These are phyloP conservation scores for Lerista edwardsae DNA, from an alignment of 2,797 vertebrate genomes.

Conservation along the genomic window DNA sequence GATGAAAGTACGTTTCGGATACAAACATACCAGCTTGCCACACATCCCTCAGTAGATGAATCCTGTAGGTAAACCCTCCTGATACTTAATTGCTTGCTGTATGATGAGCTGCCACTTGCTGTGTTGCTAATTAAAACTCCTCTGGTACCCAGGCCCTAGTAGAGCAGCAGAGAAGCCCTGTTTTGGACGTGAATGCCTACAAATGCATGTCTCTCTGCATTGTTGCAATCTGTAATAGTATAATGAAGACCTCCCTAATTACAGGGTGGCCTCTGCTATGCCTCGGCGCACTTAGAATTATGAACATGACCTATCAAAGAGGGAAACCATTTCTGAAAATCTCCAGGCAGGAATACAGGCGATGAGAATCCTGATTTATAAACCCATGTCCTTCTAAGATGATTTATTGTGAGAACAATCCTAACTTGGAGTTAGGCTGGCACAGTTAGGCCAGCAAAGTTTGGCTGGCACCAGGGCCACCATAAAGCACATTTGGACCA, in stretches of 20 bases:
- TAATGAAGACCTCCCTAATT: not conserved
- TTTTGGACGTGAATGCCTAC: not conserved
- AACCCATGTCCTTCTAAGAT: constrained; percentile 20
- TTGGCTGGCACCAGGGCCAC: too few relatives aligned
- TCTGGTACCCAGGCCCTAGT: not conserved
- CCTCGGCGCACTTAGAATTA: not conserved
- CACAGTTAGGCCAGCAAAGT: too few relatives aligned
- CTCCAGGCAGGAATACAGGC: not conserved
- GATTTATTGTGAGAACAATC: too few relatives aligned
- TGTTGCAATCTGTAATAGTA: not conserved
- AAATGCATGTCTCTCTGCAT: not conserved
- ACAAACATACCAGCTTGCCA: constrained; percentile 6
- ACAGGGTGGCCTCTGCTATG: not conserved
- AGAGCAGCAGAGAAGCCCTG: not conserved
- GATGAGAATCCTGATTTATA: not conserved
- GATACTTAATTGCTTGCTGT: constrained; percentile 36
- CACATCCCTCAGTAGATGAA: constrained; percentile 20
- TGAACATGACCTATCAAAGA: not conserved
- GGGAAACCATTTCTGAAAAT: not conserved
- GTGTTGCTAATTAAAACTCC: constrained; percentile 26
- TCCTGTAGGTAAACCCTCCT: not conserved
- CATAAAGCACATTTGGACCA: too few relatives aligned
- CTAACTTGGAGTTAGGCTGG: too few relatives aligned
- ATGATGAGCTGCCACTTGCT: constrained; percentile 30
- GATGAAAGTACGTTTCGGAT: constrained; percentile 14